These are phyloP conservation scores for Peromyscus nudipes DNA, from an alignment of 2,797 vertebrate genomes.

Conservation along the genomic window DNA sequence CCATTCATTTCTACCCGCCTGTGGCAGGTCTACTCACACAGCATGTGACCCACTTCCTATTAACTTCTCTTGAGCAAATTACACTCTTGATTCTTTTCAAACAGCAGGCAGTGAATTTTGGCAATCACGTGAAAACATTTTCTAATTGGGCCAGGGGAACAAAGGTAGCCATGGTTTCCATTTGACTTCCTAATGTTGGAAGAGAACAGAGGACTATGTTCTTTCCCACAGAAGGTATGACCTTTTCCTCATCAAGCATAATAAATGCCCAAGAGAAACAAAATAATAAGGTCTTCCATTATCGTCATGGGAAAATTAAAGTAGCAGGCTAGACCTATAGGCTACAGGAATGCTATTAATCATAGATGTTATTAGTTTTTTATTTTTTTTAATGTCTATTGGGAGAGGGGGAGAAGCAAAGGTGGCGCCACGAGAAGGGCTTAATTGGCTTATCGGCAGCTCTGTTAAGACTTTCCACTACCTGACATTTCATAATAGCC, in stretches of 20 bases:
- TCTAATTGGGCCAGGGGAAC: constrained; percentile 22
- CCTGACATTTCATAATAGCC: constrained; percentile 7
- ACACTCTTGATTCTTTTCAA: constrained; percentile 57
- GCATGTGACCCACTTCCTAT: constrained; percentile 39
- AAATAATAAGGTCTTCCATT: constrained; percentile 75
- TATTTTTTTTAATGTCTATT: background rate
- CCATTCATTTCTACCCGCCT: constrained; percentile 56
- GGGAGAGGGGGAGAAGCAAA: constrained; percentile 52
- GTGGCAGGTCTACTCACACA: background rate
- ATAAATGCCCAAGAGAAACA: constrained; percentile 58
- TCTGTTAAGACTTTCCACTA: constrained; percentile 58
- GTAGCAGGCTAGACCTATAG: constrained; percentile 58
- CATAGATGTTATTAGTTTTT: constrained; percentile 50
- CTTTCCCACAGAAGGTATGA: constrained; percentile 60
- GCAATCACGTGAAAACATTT: constrained; percentile 55
- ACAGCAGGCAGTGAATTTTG: constrained; percentile 66
- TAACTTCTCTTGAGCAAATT: constrained; percentile 52
- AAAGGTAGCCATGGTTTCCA: background rate
- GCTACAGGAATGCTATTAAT: constrained; percentile 74
- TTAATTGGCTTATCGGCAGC: constrained; percentile 60
- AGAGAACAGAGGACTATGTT: constrained; percentile 5
- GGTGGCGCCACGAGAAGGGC: constrained; percentile 31
- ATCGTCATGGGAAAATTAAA: constrained; percentile 57
- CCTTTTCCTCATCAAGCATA: constrained; percentile 59
- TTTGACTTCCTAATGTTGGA: background rate